Evolutionary conservation across 2,797 vertebrate species (phyloP), one percentile per base, ranked within the genome.

Genomic region (Parambassis ranga): DNA sequence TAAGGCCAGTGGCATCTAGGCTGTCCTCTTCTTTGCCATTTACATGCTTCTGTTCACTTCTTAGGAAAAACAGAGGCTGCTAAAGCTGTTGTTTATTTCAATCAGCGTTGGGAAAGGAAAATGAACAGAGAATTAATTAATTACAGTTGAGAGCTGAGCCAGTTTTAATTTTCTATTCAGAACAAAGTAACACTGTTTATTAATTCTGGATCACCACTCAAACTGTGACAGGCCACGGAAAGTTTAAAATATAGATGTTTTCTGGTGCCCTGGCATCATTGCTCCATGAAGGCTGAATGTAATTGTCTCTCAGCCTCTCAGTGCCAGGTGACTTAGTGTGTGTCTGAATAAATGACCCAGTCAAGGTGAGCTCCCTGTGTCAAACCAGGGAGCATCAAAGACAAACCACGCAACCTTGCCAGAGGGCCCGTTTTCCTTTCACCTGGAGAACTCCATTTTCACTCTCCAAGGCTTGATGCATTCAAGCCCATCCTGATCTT

Each of bases 301-400:
- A 52, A 73, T 84, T 57, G 71, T 63, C 65, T 72, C 70, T 49
- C 52, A 13, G 61, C 56, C 65, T 69, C 44, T 11, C 22, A n/a
- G 65, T 22, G 60, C 59, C 79, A 51, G 59, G 66, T 77, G 81
- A 85, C 79, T 77, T 63, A 63, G 53, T 59, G 76, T 78, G 78
- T 63, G 62, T 83, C 75, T 80, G 79, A 83, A 85, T 86, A 85
- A 90, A 86, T 82, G 85, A 88, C 78, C 84, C 84, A 78, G 85
- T 84, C 83, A 90, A 87, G 85, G 87, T 90, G 75, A 86, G 61
- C 75, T 61, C 71, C 32, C 37, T 2, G 28, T 78, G 81, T 84
- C 84, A 78, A 64, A 56, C 72, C 81, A 50, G 44, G 44, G 65
- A 81, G 76, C 79, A 70, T 79, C 82, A 84, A 75, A 85, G 81